A percentile compares a stretch with the other conserved stretches of the same genome.
These are phyloP conservation scores for Fringilla coelebs DNA, from an alignment of 2,797 vertebrate species.

Conservation along the genomic window DNA sequence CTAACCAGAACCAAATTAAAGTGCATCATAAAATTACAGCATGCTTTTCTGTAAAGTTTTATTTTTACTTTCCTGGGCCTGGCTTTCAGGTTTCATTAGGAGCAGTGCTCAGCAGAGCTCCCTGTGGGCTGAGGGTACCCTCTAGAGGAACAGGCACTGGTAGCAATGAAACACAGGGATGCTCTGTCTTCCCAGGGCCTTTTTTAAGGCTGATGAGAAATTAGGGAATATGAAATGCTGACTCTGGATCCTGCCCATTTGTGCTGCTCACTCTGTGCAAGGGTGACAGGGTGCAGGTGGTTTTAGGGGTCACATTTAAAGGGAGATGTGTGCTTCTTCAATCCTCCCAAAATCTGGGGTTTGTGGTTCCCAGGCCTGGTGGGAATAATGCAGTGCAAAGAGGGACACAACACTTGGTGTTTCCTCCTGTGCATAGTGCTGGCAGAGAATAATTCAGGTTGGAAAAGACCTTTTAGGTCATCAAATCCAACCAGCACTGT, in stretches of 20 bases:
- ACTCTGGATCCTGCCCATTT: not conserved
- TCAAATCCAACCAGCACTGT: not conserved
- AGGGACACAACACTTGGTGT: not conserved
- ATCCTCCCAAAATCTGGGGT: not conserved
- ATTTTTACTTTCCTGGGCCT: slow-evolving; percentile 33
- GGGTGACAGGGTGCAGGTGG: not conserved
- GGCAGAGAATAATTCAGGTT: not conserved
- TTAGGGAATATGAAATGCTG: not conserved
- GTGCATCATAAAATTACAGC: slow-evolving; percentile 75
- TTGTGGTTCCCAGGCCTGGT: not conserved
- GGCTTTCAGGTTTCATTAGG: slow-evolving; percentile 62
- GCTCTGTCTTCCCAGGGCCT: not conserved
- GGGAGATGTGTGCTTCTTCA: not conserved
- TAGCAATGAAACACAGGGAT: not conserved
- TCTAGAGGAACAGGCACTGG: slow-evolving; percentile 43
- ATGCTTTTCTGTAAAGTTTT: slow-evolving; percentile 69
- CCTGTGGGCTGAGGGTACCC: slow-evolving; percentile 39
- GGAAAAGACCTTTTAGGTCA: not conserved
- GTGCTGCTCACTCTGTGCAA: not conserved
- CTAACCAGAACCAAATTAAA: slow-evolving; percentile 75
- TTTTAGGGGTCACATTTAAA: not conserved
- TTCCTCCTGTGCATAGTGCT: not conserved
- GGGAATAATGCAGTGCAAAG: not conserved
- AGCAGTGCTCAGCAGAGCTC: slow-evolving; percentile 21
- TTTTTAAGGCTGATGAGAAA: not conserved